Conservation (phyloP, 2,113 vertebrate genomes). For the Gobio gobio region DNA sequence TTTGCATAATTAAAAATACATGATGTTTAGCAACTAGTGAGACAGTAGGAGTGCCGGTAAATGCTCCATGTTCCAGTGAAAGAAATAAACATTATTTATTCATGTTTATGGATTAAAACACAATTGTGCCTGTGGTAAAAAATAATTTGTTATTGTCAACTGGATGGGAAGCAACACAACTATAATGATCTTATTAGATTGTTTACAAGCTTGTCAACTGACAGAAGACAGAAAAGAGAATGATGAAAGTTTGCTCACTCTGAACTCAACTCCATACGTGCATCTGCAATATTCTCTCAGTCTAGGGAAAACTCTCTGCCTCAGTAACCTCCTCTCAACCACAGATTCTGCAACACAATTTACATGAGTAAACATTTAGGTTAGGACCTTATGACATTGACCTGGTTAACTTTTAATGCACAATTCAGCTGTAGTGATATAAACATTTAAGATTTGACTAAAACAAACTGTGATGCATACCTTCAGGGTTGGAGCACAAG, state of each 20-base stretch:
- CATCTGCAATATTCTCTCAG: conserved; percentile 72
- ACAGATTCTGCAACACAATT: conserved; percentile 67
- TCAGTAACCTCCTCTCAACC: conserved; percentile 72
- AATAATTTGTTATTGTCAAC: neutral
- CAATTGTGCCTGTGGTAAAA: neutral
- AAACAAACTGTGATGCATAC: conserved; percentile 57
- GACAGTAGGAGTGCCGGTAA: neutral
- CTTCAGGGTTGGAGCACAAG: conserved; percentile 76
- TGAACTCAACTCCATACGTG: conserved; percentile 72
- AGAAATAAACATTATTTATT: conserved; percentile 24
- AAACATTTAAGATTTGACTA: neutral
- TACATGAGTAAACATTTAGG: neutral
- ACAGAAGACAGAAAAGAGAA: neutral
- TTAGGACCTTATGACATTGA: neutral
- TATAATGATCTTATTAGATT: neutral
- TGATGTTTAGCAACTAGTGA: conserved; percentile 14
- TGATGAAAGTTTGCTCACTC: conserved; percentile 65
- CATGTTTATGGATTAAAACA: neutral
- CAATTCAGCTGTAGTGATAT: neutral
- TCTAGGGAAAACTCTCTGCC: conserved; percentile 71
- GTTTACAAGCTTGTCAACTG: neutral
- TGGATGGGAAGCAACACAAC: neutral
- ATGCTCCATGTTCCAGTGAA: neutral
- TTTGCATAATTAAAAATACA: conserved; percentile 12
- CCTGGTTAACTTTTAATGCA: neutral